Conservation (phyloP, 2,113 vertebrate species). For the Centropus unirufus region DNA sequence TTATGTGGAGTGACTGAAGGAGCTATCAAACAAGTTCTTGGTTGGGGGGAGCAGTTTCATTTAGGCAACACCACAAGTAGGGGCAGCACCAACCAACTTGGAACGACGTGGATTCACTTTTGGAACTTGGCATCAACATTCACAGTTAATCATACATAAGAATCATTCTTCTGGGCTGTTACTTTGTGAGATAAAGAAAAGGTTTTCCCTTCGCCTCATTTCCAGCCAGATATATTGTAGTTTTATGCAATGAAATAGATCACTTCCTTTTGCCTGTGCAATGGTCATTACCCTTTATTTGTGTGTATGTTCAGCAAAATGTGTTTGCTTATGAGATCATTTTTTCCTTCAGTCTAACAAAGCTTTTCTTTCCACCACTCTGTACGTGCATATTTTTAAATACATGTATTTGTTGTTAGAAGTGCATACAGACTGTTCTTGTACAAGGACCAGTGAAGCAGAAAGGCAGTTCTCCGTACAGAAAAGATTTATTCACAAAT, state of each 20-base stretch:
- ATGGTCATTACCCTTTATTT: slow-evolving; percentile 42
- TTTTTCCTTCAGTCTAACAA: slow-evolving; percentile 4
- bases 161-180: not conserved
- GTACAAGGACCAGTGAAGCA: not conserved
- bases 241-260: slow-evolving; percentile 33
- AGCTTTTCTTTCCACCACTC: not conserved
- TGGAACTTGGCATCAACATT: not conserved
- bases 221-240: not conserved
- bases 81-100: not conserved
- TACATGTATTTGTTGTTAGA: not conserved
- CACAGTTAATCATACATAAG: not conserved
- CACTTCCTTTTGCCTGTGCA: slow-evolving; percentile 21
- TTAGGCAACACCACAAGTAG: not conserved
- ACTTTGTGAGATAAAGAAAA: not conserved
- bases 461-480: not conserved
- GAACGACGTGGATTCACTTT: not conserved
- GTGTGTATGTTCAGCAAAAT: not conserved
- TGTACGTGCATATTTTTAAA: not conserved
- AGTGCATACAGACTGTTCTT: not conserved
- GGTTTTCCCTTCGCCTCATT: not conserved
- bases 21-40: not conserved
- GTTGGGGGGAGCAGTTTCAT: not conserved
- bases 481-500: not conserved
- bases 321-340: slow-evolving; percentile 23
- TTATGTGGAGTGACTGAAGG: not conserved